Percentiles rank a stretch among this genome's conserved stretches.
Conservation (phyloP, 1,140 invertebrate species). For the Monomorium pharaonis region DNA sequence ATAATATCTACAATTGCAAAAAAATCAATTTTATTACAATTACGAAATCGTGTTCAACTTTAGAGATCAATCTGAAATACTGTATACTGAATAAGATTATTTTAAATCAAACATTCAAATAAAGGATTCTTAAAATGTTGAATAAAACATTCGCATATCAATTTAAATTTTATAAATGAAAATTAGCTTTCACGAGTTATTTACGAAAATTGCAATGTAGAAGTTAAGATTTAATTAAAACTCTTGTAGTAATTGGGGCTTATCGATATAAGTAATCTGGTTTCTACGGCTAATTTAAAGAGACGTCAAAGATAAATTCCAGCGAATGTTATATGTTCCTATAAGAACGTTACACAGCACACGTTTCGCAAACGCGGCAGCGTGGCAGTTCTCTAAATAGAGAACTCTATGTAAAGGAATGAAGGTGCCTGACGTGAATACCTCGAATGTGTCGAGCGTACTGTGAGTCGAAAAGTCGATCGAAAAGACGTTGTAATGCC, state of each 20-base stretch:
- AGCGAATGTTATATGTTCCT: neutral
- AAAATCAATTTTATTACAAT: neutral
- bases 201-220: neutral
- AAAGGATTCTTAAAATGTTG: neutral
- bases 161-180: neutral
- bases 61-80: neutral
- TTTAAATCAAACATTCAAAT: neutral
- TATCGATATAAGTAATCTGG: slow-evolving; percentile 21
- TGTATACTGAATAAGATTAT: neutral
- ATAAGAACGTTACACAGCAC: slow-evolving; percentile 28
- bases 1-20: neutral
- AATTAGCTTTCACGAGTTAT: neutral
- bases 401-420: slow-evolving; percentile 55
- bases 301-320: slow-evolving; percentile 32
- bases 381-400: slow-evolving; percentile 42
- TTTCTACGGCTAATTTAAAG: slow-evolving; percentile 41
- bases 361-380: slow-evolving; percentile 36
- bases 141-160: neutral
- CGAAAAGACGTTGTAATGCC: slow-evolving; percentile 45
- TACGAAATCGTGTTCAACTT: neutral
- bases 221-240: slow-evolving; percentile 15
- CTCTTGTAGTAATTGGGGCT: neutral
- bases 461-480: slow-evolving; percentile 40
- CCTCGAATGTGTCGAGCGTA: slow-evolving; percentile 31
- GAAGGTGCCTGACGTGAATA: slow-evolving; percentile 49